Conservation (phyloP, 1,140 invertebrate genomes). For the Colletes latitarsis region DNA sequence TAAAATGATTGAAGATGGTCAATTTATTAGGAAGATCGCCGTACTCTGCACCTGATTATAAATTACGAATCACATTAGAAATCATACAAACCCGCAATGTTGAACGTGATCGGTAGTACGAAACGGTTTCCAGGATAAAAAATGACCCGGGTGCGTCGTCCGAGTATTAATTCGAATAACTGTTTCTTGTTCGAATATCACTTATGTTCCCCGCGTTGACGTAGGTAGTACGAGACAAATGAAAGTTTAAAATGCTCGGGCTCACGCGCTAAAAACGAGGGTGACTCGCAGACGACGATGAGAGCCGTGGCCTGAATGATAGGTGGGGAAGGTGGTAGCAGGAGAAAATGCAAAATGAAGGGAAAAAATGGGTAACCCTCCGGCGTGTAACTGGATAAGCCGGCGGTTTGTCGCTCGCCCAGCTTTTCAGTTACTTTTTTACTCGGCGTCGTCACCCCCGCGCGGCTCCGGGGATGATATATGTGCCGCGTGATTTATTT, state of each 20-base stretch:
- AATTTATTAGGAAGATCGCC: no score
- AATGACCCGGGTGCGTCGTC: no score
- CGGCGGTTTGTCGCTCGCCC: constrained; percentile 68
- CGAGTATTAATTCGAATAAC: no score
- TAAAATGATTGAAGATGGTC: no score
- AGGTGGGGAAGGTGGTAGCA: constrained; percentile 14
- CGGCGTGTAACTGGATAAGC: constrained; percentile 68
- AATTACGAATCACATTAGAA: no score
- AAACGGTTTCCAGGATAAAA: no score
- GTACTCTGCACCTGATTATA: no score
- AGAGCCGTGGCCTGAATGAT: constrained; percentile 42
- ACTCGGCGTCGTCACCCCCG: constrained; percentile 42
- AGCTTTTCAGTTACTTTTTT: constrained; percentile 70
- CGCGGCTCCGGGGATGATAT: constrained; percentile 58
- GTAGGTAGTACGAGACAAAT: not conserved
- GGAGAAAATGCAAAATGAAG: constrained; percentile 54
- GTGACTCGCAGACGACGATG: constrained; percentile 22
- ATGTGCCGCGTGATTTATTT: constrained; percentile 68
- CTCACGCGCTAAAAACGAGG: not conserved
- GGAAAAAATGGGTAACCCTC: constrained; percentile 54
- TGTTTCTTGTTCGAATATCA: not conserved
- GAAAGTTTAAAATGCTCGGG: not conserved
- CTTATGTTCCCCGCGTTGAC: not conserved
- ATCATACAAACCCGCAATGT: no score
- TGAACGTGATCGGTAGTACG: no score